Percentiles rank a stretch among this genome's conserved stretches.
Evolutionary conservation across 2,888 invertebrate species (phyloP).

Genomic region (Sarcophaga subvicina): DNA sequence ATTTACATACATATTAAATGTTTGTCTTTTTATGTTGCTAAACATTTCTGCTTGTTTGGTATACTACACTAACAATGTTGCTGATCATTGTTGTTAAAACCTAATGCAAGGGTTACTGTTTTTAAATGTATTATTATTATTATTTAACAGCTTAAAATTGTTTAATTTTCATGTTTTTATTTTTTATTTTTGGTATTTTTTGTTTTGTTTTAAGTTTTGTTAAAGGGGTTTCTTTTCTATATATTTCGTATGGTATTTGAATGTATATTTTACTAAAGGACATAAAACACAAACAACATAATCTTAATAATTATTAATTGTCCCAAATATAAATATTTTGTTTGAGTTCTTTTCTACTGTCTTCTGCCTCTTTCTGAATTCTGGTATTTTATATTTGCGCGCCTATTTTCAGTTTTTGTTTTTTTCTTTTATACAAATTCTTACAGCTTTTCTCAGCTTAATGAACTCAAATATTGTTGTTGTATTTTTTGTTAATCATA

Average conservation of each 20-base stretch:
- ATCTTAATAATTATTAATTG: slow-evolving; percentile 58
- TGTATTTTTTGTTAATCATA: background rate
- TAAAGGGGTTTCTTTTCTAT: slow-evolving; percentile 21
- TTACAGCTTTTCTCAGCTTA: background rate
- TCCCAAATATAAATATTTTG: background rate
- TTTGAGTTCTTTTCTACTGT: background rate
- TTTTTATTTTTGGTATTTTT: slow-evolving; percentile 49
- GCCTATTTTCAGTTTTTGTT: slow-evolving; percentile 48
- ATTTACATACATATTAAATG: background rate
- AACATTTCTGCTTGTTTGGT: slow-evolving; percentile 30
- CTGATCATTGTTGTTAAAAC: slow-evolving; percentile 52
- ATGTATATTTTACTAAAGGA: slow-evolving; percentile 60
- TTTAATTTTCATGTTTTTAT: slow-evolving; percentile 42
- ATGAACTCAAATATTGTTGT: background rate
- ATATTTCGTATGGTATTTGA: slow-evolving; percentile 22
- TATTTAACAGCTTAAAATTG: slow-evolving; percentile 34
- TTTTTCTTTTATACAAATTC: background rate
- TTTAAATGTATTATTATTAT: background rate
- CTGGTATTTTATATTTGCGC: slow-evolving; percentile 68
- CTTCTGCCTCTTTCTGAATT: slow-evolving; percentile 33
- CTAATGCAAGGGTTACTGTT: slow-evolving; percentile 26
- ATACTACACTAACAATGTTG: slow-evolving; percentile 46
- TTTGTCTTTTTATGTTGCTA: slow-evolving; percentile 28
- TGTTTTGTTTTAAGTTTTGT: slow-evolving; percentile 40
- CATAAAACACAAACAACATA: slow-evolving; percentile 60